Conservation (phyloP, 1,140 invertebrate species). For the Brachionus koreanus region DNA sequence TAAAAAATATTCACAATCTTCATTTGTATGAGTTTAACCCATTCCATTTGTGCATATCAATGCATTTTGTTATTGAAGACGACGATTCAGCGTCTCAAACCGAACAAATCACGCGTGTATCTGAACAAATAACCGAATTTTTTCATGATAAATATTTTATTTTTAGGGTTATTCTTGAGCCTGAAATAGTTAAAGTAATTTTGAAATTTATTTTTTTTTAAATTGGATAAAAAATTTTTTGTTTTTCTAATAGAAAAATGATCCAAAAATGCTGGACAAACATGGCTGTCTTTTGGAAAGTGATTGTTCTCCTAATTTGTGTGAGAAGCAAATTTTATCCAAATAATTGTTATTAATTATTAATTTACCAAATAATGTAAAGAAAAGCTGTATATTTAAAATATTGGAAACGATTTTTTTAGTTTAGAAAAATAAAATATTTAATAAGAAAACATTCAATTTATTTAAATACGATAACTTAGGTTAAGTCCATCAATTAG, state of each 20-base stretch:
- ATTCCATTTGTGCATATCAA: slow-evolving; percentile 33
- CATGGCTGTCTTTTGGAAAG: background rate
- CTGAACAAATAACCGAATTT: background rate
- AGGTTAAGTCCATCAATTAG: too few species aligned
- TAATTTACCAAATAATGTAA: slow-evolving; percentile 18
- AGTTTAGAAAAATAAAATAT: background rate
- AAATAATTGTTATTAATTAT: background rate
- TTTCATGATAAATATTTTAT: background rate
- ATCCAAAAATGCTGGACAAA: background rate
- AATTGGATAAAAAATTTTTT: background rate
- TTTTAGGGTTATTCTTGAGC: background rate
- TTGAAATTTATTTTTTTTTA: background rate
- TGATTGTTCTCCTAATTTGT: background rate
- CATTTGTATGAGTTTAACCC: slow-evolving; percentile 29
- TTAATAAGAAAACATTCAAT: background rate
- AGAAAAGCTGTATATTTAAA: background rate
- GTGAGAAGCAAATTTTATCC: background rate
- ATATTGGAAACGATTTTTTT: background rate
- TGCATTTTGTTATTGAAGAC: background rate
- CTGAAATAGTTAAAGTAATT: background rate
- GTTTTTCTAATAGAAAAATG: background rate
- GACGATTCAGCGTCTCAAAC: background rate
- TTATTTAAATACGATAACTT: too few species aligned
- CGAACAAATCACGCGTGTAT: background rate
- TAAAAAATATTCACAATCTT: background rate